These are phyloP conservation scores for Unio pictorum DNA, from an alignment of 2,888 invertebrate genomes.

Conservation along the genomic window DNA sequence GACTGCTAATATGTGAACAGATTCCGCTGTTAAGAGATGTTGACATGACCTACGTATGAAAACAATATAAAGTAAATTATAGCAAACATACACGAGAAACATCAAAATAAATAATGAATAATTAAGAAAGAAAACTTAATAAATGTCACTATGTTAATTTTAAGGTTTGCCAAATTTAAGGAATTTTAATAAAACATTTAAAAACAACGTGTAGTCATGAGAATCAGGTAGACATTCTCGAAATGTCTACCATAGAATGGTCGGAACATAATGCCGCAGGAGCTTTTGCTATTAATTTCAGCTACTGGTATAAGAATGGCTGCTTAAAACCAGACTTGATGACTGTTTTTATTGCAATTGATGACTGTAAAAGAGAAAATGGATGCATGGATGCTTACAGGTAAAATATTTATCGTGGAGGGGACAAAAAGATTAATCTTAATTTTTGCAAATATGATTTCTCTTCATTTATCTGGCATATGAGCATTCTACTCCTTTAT, in stretches of 20 bases:
- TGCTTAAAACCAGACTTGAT: conserved; percentile 65
- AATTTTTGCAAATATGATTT: too few relatives aligned
- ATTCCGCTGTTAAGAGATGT: too few relatives aligned
- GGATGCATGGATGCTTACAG: conserved; percentile 69
- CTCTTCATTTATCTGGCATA: too few relatives aligned
- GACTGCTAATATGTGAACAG: too few relatives aligned
- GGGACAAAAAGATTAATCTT: too few relatives aligned
- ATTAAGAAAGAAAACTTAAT: background rate
- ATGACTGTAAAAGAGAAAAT: conserved; percentile 59
- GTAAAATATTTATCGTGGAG: conserved; percentile 26
- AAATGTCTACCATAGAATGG: background rate
- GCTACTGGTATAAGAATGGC: conserved; percentile 69
- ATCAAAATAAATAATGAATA: background rate
- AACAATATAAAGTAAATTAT: background rate
- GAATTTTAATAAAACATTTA: background rate
- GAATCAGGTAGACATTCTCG: background rate
- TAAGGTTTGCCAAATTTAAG: background rate
- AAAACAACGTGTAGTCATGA: background rate
- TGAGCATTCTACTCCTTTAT: too few relatives aligned
- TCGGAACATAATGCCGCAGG: background rate
- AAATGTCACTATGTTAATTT: too few relatives aligned
- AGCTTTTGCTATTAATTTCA: conserved; percentile 20
- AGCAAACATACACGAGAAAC: background rate
- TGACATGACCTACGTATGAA: background rate
- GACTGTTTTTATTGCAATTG: conserved; percentile 67